Conservation (phyloP, 1,140 invertebrate species). For the Cyrtorhinus lividipennis region DNA sequence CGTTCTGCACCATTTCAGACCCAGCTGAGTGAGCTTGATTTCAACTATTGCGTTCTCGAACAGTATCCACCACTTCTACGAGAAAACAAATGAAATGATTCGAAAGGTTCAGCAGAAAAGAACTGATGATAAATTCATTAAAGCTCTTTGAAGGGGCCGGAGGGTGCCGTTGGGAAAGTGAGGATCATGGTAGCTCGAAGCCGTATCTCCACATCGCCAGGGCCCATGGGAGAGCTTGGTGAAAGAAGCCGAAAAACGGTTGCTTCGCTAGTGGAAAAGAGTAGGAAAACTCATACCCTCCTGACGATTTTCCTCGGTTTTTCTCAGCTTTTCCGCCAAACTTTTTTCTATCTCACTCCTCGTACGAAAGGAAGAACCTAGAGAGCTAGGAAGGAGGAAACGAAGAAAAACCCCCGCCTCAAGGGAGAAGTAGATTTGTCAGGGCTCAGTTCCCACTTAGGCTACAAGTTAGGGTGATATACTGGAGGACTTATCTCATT, state of each 20-base stretch:
- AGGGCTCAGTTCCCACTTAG: slow-evolving; percentile 6
- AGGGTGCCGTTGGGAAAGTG: not conserved
- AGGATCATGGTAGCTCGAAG: not conserved
- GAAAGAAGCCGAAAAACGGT: not conserved
- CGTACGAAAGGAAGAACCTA: not conserved
- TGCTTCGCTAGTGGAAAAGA: not conserved
- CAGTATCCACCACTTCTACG: not conserved
- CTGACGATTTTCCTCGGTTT: not conserved
- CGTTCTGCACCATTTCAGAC: no score
- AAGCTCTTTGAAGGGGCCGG: not conserved
- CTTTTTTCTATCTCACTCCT: no score
- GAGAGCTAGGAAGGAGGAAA: not conserved
- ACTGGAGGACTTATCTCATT: slow-evolving; percentile 2
- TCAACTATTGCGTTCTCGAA: not conserved
- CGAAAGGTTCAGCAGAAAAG: not conserved
- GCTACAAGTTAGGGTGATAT: not conserved
- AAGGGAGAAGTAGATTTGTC: slow-evolving; percentile 8
- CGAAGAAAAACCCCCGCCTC: slow-evolving; percentile 10
- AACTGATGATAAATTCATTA: not conserved
- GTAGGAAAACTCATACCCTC: not conserved
- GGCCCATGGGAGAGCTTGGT: not conserved
- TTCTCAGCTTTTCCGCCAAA: not conserved
- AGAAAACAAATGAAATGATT: not conserved
- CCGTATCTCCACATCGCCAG: not conserved
- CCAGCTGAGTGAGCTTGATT: no score